These are phyloP conservation scores for Orussus abietinus DNA, from an alignment of 1,140 invertebrate genomes.

Conservation along the genomic window DNA sequence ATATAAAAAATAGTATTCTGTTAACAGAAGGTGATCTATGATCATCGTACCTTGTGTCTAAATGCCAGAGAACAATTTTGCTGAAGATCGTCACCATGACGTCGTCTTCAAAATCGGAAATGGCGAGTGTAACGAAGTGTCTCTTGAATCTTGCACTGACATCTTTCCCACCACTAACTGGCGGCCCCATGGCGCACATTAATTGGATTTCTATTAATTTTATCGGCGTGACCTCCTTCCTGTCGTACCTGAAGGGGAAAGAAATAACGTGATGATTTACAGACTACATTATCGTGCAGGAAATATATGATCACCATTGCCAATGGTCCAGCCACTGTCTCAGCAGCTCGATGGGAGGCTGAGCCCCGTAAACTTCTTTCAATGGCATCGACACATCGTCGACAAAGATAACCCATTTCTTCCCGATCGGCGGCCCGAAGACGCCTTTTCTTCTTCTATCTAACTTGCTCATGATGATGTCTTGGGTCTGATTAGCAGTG, in stretches of 20 bases:
- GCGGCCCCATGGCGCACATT: constrained; percentile 84
- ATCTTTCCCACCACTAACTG: constrained; percentile 74
- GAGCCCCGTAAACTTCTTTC: constrained; percentile 82
- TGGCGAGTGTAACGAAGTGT: constrained; percentile 85
- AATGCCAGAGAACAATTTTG: constrained; percentile 91
- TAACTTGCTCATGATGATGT: constrained; percentile 92
- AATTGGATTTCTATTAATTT: constrained; percentile 85
- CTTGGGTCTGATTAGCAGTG: constrained; percentile 88
- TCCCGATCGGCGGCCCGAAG: constrained; percentile 87
- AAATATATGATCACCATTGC: constrained; percentile 62
- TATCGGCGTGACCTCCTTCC: constrained; percentile 80
- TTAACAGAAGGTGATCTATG: neutral
- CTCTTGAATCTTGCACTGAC: constrained; percentile 84
- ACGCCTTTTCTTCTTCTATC: constrained; percentile 92
- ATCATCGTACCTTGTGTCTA: constrained; percentile 69
- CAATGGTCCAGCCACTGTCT: constrained; percentile 87
- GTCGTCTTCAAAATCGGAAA: constrained; percentile 86
- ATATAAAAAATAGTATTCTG: constrained; percentile 7
- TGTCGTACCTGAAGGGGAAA: constrained; percentile 84
- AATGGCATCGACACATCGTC: constrained; percentile 93
- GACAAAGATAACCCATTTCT: constrained; percentile 86
- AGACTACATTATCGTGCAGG: neutral
- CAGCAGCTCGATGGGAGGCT: constrained; percentile 87
- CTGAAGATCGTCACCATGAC: constrained; percentile 85
- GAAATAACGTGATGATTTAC: constrained; percentile 40